Base-by-base conservation (phyloP, 2,888 invertebrate genomes). In the Pterobdella sp. region DNA sequence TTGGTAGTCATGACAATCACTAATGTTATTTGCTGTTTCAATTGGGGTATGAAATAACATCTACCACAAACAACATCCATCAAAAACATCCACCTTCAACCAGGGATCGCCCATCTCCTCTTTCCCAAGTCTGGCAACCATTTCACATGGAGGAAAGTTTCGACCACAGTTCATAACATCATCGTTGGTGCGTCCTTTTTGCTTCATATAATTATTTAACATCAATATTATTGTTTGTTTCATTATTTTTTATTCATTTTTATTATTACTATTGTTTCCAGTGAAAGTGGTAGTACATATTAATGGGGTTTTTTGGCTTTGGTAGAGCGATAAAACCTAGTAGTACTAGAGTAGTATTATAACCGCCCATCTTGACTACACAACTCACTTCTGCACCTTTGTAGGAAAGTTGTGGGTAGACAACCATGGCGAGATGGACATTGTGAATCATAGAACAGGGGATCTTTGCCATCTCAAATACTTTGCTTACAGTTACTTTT, bases 351-450 rank as follows among this genome's bases (percentile, higher is more conserved):
- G n/a, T n/a, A n/a, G n/a, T n/a, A n/a, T n/a, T n/a, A n/a, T n/a
- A n/a, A n/a, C n/a, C n/a, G n/a, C n/a, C n/a, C n/a, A n/a, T n/a
- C n/a, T n/a, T n/a, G n/a, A n/a, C n/a, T n/a, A n/a, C n/a, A n/a
- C n/a, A n/a, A n/a, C n/a, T n/a, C n/a, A n/a, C n/a, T n/a, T n/a
- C n/a, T n/a, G n/a, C n/a, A n/a, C n/a, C n/a, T n/a, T n/a, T 7
- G 60, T 26, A 56, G 60, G 71, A 35, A 94, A 93, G 85, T 87
- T 99, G 79, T 99, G 98, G 98, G 94, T 99, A 74, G 98, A 99
- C 87, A 94, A 98, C 85, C 94, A 96, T 83, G 98, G 98, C 66
- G 97, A 98, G 83, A 97, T 95, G 93, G 95, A 96, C 84, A 97
- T 98, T 77, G 87, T 89, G 75, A 96, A 96, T 83, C 90, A 91